Evolutionary conservation across 2,888 invertebrate species (phyloP).

Genomic region (Melitaea athalia): DNA sequence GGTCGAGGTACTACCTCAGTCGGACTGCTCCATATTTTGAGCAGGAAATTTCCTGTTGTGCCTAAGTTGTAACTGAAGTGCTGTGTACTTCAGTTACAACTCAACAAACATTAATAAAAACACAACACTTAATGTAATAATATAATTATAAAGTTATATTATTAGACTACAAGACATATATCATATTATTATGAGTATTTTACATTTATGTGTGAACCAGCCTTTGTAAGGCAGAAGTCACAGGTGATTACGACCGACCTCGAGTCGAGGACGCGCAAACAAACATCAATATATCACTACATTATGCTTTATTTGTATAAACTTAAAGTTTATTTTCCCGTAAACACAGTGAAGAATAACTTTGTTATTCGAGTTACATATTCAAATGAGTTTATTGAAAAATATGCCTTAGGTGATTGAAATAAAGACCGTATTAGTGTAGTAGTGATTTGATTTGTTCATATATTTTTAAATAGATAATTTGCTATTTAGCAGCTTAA

Average conservation of each 20-base stretch:
- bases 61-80: no score
- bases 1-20: no score
- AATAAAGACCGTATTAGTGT: conserved; percentile 6
- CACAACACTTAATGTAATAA: no score
- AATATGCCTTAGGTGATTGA: conserved; percentile 15
- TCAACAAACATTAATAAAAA: no score
- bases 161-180: neutral
- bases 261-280: conserved; percentile 46
- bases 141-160: no score
- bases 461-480: conserved; percentile 10
- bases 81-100: no score
- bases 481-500: conserved; percentile 15
- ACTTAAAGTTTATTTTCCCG: conserved; percentile 41
- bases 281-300: conserved; percentile 31
- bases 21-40: no score
- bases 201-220: conserved; percentile 30
- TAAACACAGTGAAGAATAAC: neutral
- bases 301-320: conserved; percentile 37
- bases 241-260: conserved; percentile 51
- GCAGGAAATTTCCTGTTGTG: no score
- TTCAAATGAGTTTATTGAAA: conserved; percentile 18
- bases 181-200: neutral
- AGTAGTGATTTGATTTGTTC: neutral
- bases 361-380: conserved; percentile 20
- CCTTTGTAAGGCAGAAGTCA: conserved; percentile 46